Base-by-base conservation (phyloP, 2,888 invertebrate genomes). In the Eupithecia insigniata region DNA sequence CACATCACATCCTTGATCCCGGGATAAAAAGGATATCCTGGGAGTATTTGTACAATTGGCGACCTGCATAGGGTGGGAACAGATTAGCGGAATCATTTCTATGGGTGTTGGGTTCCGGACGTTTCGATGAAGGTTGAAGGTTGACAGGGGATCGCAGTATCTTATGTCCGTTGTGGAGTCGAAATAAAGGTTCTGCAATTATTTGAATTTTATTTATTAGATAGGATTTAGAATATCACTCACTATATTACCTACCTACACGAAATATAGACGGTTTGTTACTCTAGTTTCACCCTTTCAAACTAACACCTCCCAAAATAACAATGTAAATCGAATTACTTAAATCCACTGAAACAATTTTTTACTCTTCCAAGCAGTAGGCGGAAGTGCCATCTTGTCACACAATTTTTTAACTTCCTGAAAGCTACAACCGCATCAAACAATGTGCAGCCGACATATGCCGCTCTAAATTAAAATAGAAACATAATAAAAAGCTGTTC, bases 401-500 rank as follows among this genome's bases (percentile, higher is more conserved):
- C 76, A 68, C 30, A 14, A 73, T 78, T 85, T 85, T 85, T 81
- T 82, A 61, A 81, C 84, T 86, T 89, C 86, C 85, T 82, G 82
- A 83, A 84, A 81, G 84, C 87, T 82, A 78, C 76, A 75, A 81
- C 81, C 83, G 83, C 76, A 67, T 79, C 76, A 78, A 84, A 86
- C 83, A 89, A 87, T 85, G 76, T 83, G 81, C 82, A 62, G 80
- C 73, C 79, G 78, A 84, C 90, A 90, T 82, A 86, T 90, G 90
- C 82, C 78, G 81, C 80, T 83, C 81, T 79, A 76, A 81, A 83
- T 88, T 79, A 78, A 88, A 89, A 90, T 93, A 93, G 92, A 91
- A 88, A 83, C 85, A 81, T 87, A 90, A 88, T 51, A 91, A 93
- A 93, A 92, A 91, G 85, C 81, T 46, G 73, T 84, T 80, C 89